Evolutionary conservation across 2,113 vertebrate genomes (phyloP), one percentile per base, ranked within the genome.

Genomic region (Alosa alosa): DNA sequence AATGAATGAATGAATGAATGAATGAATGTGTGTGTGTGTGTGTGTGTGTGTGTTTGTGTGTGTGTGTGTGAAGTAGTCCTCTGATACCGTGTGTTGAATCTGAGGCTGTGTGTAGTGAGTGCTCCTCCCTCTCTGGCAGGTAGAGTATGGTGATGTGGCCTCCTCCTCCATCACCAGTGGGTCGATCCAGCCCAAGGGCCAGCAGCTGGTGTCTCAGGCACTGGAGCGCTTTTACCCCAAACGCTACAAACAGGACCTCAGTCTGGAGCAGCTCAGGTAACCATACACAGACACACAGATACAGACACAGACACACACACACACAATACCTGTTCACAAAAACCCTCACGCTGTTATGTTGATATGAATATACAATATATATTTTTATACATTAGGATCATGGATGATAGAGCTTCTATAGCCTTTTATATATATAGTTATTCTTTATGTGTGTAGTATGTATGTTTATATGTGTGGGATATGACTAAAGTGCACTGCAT

Each of bases 171-270:
- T 87, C 92, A 84, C 95, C 7, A 86, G 92, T 0, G 90, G 90
- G 55, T 90, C 91, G 86, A 93, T 95, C 86, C 96, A 95, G 81
- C 39, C 90, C 7, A 97, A 97, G 91, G 94, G 94, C 86, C 96
- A 97, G 85, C 95, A 96, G 92, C 90, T 96, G 90, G 95, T 97
- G 46, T 93, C 96, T 85, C 97, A 97, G 88, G 94, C 94, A 17
- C 91, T 97, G 81, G 96, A 97, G 83, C 96, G 96, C 44, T 98
- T 97, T 91, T 97, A 97, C 88, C 97, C 97, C 55, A 97, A 95
- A 93, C 90, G 89, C 82, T 98, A 98, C 94, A 97, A 95, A 89
- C 95, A 96, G 91, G 95, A 95, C 84, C 94, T 91, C 91, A 92
- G 88, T 91, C 83, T 93, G 9, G 96, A 97, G 68, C 95, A 97